A percentile compares a stretch with the other conserved stretches of the same genome.
phyloP scores from a whole-genome alignment of 2,797 vertebrate genomes.

The Gallinago solitaria region DNA sequence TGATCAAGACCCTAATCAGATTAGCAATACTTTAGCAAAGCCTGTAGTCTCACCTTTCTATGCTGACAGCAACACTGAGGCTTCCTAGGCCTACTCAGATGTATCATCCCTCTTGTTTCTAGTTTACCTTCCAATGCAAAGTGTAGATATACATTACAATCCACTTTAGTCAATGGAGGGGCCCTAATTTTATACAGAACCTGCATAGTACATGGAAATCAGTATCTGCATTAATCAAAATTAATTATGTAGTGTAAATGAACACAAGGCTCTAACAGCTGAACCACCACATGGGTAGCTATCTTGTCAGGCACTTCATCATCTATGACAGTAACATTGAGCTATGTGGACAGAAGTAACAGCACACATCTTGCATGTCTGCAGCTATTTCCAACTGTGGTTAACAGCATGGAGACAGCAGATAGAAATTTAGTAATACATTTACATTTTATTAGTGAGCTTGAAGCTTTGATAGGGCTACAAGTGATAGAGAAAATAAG shows the following conservation, averaged over 20 bases:
- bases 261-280: background rate
- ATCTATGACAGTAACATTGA: fast-evolving
- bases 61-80: fast-evolving
- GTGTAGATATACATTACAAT: fast-evolving
- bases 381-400: background rate
- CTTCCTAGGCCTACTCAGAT: fast-evolving
- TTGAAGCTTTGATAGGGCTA: background rate
- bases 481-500: background rate
- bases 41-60: background rate
- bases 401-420: background rate
- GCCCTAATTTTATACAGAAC: background rate
- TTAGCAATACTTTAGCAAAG: background rate
- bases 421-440: background rate
- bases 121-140: fast-evolving
- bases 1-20: background rate
- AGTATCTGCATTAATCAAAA: background rate
- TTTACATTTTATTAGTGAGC: background rate
- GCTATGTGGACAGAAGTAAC: background rate
- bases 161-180: background rate
- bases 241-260: fast-evolving
- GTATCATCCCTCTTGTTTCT: background rate
- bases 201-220: background rate
- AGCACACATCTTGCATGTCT: background rate
- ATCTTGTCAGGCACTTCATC: background rate
- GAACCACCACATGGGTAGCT: background rate